A percentile compares a stretch with the other conserved stretches of the same genome.
phyloP scores from a whole-genome alignment of 2,888 invertebrate genomes.

The Ophion ventricosus region DNA sequence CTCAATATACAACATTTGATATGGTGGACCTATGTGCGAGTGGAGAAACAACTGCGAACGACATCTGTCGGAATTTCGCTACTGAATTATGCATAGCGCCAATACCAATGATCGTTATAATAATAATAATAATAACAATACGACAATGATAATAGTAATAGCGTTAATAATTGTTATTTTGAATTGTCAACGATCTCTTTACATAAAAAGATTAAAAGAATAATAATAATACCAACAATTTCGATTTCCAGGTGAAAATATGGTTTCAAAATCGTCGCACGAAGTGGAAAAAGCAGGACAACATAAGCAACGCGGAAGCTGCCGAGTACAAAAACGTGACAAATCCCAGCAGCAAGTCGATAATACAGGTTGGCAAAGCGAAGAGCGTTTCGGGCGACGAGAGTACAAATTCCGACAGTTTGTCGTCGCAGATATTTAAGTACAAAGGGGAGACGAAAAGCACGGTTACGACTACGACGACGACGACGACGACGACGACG shows the following conservation, averaged over 20 bases:
- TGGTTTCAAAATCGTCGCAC: constrained; percentile 95
- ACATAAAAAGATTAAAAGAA: background rate
- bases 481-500: too few relatives aligned
- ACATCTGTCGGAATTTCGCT: too few relatives aligned
- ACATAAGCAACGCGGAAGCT: constrained; percentile 94
- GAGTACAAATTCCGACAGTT: constrained; percentile 63
- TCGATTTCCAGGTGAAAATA: constrained; percentile 91
- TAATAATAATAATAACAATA: too few relatives aligned
- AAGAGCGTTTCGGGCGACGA: constrained; percentile 60
- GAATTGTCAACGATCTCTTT: background rate
- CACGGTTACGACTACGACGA: background rate
- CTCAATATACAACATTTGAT: too few relatives aligned
- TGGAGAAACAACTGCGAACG: too few relatives aligned
- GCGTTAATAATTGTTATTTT: too few relatives aligned
- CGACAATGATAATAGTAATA: too few relatives aligned
- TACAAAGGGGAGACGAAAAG: constrained; percentile 49
- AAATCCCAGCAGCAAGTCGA: constrained; percentile 67
- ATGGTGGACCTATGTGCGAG: too few relatives aligned
- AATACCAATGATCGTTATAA: too few relatives aligned
- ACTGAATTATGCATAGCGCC: too few relatives aligned
- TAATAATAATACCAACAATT: background rate
- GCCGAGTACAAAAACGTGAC: constrained; percentile 90
- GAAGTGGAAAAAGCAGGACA: constrained; percentile 96
- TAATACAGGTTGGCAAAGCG: constrained; percentile 45
- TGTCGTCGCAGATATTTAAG: constrained; percentile 37